Evolutionary conservation across 2,888 invertebrate genomes (phyloP).

Genomic region (Drosophila mettleri): DNA sequence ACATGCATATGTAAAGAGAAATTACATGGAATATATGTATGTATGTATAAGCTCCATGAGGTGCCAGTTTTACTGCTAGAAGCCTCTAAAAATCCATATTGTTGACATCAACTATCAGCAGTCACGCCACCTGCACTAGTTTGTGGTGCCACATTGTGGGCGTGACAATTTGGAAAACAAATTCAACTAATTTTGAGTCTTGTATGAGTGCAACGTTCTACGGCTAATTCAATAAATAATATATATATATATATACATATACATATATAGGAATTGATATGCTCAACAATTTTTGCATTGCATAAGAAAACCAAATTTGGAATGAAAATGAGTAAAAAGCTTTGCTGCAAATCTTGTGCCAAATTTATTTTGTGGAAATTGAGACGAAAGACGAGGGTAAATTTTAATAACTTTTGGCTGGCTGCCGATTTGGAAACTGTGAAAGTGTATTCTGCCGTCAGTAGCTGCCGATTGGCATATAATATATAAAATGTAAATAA

Average conservation of each 20-base stretch:
- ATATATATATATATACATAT: background rate
- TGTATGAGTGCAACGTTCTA: too few species aligned
- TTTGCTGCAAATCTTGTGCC: background rate
- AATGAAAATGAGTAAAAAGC: slow-evolving; percentile 6
- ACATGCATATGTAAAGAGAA: too few species aligned
- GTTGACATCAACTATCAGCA: background rate
- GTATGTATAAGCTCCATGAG: too few species aligned
- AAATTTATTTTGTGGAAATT: slow-evolving; percentile 8
- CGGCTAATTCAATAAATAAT: too few species aligned
- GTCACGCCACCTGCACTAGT: too few species aligned
- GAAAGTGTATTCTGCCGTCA: slow-evolving; percentile 1
- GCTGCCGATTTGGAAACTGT: slow-evolving; percentile 1
- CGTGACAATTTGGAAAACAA: too few species aligned
- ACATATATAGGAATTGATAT: background rate
- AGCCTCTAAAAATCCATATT: background rate
- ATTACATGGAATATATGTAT: too few species aligned
- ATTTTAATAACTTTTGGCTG: slow-evolving; percentile 11
- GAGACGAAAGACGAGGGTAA: slow-evolving; percentile 3
- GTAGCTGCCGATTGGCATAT: slow-evolving; percentile 1
- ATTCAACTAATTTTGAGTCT: background rate
- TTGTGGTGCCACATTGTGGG: too few species aligned
- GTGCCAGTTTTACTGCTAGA: background rate
- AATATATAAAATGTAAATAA: background rate
- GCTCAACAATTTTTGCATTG: background rate
- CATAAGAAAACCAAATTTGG: slow-evolving; percentile 2